Evolutionary conservation across 2,797 vertebrate genomes (phyloP).

Genomic region (Emys orbicularis): DNA sequence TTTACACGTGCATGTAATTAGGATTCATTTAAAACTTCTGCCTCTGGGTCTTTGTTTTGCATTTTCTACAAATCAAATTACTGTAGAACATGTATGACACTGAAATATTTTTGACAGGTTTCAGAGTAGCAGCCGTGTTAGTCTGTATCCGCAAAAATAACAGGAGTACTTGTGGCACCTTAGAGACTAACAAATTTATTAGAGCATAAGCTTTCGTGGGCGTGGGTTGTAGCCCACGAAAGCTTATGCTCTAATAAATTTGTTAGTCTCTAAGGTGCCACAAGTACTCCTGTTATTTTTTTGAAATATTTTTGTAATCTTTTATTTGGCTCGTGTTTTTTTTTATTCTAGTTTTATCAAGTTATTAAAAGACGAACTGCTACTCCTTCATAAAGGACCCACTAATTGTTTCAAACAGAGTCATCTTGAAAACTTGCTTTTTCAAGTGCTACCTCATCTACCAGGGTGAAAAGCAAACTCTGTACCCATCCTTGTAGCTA

Average conservation of each 20-base stretch:
- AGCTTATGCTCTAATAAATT: no score
- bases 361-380: neutral
- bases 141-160: no score
- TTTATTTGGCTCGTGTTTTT: neutral
- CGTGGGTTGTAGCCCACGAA: no score
- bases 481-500: neutral
- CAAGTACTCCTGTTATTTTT: no score
- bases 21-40: neutral
- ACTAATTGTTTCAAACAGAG: neutral
- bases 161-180: no score
- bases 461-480: neutral
- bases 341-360: neutral
- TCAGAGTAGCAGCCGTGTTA: no score
- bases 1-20: neutral
- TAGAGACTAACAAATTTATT: no score
- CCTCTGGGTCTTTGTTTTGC: neutral
- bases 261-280: no score
- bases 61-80: neutral
- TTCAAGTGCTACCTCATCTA: neutral
- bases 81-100: neutral
- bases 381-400: rapidly evolving
- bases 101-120: neutral
- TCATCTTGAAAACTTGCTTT: neutral
- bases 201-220: no score
- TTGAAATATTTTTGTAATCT: neutral